Conservation (phyloP, 1,140 invertebrate genomes). For the Sogatella furcifera region DNA sequence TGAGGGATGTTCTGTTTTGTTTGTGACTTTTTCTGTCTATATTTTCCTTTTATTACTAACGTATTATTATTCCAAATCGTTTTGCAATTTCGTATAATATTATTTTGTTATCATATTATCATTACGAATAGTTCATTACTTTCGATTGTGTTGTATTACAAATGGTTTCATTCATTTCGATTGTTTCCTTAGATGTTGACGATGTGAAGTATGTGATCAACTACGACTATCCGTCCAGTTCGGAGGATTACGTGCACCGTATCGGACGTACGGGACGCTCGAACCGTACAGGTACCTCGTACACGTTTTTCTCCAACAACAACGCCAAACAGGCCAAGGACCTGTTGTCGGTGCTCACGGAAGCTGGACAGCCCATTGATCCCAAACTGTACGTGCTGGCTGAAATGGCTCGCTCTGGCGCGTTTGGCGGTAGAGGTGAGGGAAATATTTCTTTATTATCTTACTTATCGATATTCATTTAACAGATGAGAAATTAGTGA, state of each 20-base stretch:
- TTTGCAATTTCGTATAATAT: too few species aligned
- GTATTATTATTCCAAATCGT: too few species aligned
- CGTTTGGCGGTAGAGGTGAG: constrained; percentile 5
- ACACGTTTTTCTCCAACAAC: constrained; percentile 93
- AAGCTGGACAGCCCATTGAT: constrained; percentile 81
- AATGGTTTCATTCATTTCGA: too few species aligned
- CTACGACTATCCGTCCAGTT: constrained; percentile 96
- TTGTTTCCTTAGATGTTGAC: constrained; percentile 74
- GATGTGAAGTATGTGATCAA: constrained; percentile 99
- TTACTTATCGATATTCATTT: too few species aligned
- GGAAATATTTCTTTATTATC: too few species aligned
- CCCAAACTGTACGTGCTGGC: constrained; percentile 43
- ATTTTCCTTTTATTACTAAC: too few species aligned
- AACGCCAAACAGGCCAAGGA: constrained; percentile 87
- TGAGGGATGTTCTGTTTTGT: too few species aligned
- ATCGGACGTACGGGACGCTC: constrained; percentile 94
- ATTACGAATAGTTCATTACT: too few species aligned
- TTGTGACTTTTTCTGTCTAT: too few species aligned
- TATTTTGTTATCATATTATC: too few species aligned
- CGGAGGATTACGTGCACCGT: constrained; percentile 98
- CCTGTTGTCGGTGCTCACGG: constrained; percentile 78
- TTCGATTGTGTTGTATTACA: too few species aligned
- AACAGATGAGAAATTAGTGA: too few species aligned
- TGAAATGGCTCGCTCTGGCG: constrained; percentile 30
- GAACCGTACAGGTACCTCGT: constrained; percentile 88